Evolutionary conservation across 1,140 invertebrate genomes (phyloP).

Genomic region (Campoletis sonorensis): DNA sequence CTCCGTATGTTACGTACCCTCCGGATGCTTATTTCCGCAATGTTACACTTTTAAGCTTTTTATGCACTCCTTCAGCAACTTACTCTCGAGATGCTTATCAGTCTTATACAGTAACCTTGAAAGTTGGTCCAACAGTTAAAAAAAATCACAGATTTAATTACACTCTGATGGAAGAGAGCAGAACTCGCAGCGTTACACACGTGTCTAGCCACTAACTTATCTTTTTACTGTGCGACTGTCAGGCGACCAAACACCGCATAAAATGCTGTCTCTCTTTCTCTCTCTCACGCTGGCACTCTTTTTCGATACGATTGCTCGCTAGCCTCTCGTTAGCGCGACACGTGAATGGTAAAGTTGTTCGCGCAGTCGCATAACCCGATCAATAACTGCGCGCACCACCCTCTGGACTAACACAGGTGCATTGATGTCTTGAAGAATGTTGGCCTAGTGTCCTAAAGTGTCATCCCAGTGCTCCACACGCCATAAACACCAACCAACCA

Average conservation of each 20-base stretch:
- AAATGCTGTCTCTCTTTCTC: conserved; percentile 10
- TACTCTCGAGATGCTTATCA: background rate
- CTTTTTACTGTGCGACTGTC: conserved; percentile 16
- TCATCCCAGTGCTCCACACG: no score
- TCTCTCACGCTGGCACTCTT: background rate
- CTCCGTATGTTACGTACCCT: conserved; percentile 38
- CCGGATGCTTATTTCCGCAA: background rate
- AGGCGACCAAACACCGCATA: conserved; percentile 29
- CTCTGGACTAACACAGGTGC: conserved; percentile 28
- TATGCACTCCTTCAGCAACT: background rate
- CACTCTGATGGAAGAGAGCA: background rate
- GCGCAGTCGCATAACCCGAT: conserved; percentile 36
- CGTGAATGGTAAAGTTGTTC: conserved; percentile 16
- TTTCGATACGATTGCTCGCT: background rate
- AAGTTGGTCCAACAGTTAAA: background rate
- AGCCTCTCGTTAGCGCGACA: conserved; percentile 20
- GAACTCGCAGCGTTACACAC: conserved; percentile 18
- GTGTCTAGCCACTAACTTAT: conserved; percentile 16
- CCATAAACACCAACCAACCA: background rate
- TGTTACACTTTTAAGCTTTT: background rate
- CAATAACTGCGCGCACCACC: conserved; percentile 24
- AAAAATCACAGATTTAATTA: background rate
- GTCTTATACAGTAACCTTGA: background rate
- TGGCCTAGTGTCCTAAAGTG: background rate
- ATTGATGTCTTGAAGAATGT: background rate